Evolutionary conservation across 2,113 vertebrate species (phyloP).

Genomic region (Excalfactoria chinensis): DNA sequence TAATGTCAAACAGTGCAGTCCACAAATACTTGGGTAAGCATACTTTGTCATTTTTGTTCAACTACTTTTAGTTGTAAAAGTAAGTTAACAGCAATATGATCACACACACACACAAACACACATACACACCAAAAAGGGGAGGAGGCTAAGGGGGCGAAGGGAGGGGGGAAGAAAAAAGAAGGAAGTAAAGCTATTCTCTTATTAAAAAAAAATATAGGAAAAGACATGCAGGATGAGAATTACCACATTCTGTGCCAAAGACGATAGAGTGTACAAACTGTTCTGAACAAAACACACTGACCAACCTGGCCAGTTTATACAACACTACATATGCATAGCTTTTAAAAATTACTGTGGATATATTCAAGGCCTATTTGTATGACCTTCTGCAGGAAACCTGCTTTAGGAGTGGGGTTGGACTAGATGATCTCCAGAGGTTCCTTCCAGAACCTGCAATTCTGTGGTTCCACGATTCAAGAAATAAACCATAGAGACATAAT

Average conservation of each 20-base stretch:
- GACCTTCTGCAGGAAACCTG: too few species aligned
- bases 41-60: constrained; percentile 45
- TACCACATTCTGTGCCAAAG: constrained; percentile 55
- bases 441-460: too few species aligned
- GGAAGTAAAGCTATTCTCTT: neutral
- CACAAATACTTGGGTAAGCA: constrained; percentile 60
- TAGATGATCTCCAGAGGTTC: too few species aligned
- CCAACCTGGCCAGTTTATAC: neutral
- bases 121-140: neutral
- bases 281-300: constrained; percentile 26
- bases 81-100: constrained; percentile 52
- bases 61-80: constrained; percentile 63
- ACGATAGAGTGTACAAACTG: constrained; percentile 13
- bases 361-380: too few species aligned
- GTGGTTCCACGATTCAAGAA: neutral
- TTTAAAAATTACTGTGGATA: neutral
- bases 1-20: constrained; percentile 22
- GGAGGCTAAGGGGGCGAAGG: too few species aligned
- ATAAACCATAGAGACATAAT: neutral
- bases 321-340: neutral
- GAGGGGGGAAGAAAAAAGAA: constrained; percentile 21
- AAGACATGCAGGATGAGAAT: constrained; percentile 54
- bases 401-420: too few species aligned
- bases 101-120: neutral
- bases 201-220: constrained; percentile 63